Percentiles rank a stretch among this genome's conserved stretches.
Conservation (phyloP, 1,140 invertebrate genomes). For the Drosophila virilis region DNA sequence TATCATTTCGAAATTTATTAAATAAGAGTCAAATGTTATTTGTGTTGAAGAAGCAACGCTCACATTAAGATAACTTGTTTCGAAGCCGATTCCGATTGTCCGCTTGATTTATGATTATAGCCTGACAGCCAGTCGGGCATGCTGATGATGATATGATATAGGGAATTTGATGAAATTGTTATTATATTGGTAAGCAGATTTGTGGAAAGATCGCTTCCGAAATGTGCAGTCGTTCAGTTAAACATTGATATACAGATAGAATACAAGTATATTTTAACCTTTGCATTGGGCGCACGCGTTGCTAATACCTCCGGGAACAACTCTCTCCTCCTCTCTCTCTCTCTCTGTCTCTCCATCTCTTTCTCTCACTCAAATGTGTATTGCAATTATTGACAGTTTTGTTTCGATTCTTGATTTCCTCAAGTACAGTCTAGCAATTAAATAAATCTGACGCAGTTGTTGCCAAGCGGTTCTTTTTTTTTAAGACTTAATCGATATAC, state of each 20-base stretch:
- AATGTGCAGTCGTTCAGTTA: too few species aligned
- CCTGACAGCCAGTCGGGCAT: background rate
- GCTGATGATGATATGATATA: slow-evolving; percentile 3
- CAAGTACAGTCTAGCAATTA: slow-evolving; percentile 30
- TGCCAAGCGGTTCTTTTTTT: slow-evolving; percentile 19
- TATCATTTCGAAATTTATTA: background rate
- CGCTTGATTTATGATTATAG: slow-evolving; percentile 8
- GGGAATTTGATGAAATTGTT: slow-evolving; percentile 18
- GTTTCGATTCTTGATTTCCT: slow-evolving; percentile 32
- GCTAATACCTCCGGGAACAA: slow-evolving; percentile 13
- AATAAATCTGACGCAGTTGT: background rate
- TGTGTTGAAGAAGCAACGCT: slow-evolving; percentile 1
- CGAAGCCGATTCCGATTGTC: background rate
- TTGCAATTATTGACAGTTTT: slow-evolving; percentile 32
- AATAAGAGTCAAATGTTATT: background rate
- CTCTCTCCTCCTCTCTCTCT: too few species aligned
- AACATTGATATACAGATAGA: background rate
- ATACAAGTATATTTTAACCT: slow-evolving; percentile 17
- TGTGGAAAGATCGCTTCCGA: too few species aligned
- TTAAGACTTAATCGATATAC: background rate
- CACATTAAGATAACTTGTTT: slow-evolving; percentile 33
- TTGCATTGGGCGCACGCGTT: slow-evolving; percentile 24
- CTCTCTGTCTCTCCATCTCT: too few species aligned
- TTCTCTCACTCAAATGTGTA: background rate
- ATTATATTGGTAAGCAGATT: slow-evolving; percentile 13